These are phyloP conservation scores for Heteractis magnifica DNA, from an alignment of 92 coral and sea anemone genomes.

Conservation along the genomic window DNA sequence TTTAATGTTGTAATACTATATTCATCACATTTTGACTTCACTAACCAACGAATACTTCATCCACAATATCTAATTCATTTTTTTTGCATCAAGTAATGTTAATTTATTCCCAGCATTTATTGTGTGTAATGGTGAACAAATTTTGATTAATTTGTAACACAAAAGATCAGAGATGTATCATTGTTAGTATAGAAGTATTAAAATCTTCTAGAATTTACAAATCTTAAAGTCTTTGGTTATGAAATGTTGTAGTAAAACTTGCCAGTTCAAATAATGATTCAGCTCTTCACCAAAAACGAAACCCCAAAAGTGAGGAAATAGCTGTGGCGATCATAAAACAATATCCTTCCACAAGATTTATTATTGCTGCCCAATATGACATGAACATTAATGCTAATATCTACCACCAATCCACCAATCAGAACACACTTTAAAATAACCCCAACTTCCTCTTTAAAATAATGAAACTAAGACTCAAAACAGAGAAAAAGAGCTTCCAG, in stretches of 20 bases:
- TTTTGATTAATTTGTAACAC: too few species aligned
- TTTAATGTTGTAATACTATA: too few species aligned
- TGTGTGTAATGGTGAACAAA: too few species aligned
- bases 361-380: background rate
- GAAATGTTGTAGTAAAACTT: background rate
- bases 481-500: background rate
- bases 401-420: background rate
- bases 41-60: too few species aligned
- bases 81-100: too few species aligned
- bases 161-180: too few species aligned
- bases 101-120: too few species aligned
- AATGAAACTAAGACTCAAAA: background rate
- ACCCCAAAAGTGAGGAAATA: background rate
- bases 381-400: background rate
- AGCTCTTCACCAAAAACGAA: conserved; percentile 1
- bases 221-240: background rate
- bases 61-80: too few species aligned
- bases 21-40: too few species aligned
- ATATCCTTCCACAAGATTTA: background rate
- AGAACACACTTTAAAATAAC: background rate
- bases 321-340: background rate
- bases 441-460: background rate
- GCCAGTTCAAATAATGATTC: background rate
- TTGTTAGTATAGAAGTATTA: too few species aligned
- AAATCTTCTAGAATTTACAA: background rate